Percentiles rank a stretch among this genome's conserved stretches.
phyloP scores from a whole-genome alignment of 2,797 vertebrate genomes.

The Hippopotamyrus pictus region DNA sequence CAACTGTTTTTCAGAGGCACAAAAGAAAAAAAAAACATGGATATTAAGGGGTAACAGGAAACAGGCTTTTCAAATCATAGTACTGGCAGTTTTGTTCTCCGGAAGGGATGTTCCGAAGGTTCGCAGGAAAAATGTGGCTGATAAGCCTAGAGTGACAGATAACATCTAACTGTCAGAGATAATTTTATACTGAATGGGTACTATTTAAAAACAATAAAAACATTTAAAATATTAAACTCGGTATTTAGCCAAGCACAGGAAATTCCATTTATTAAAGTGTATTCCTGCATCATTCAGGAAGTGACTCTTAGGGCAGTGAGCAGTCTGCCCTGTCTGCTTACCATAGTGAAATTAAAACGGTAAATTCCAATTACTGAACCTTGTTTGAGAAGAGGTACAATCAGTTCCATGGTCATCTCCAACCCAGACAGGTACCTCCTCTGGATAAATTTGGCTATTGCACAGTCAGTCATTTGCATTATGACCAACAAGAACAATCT shows the following conservation, averaged over 20 bases:
- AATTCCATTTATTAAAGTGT: background rate
- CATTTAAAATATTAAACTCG: background rate
- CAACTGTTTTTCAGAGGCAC: slow-evolving; percentile 1
- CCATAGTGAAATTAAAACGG: background rate
- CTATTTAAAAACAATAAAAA: background rate
- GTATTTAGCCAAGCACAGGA: background rate
- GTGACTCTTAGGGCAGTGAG: background rate
- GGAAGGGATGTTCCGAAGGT: background rate
- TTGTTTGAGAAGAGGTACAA: background rate
- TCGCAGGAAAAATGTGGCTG: background rate
- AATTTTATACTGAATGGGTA: background rate
- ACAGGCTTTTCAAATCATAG: background rate
- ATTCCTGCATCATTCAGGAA: background rate
- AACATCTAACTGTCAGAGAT: background rate
- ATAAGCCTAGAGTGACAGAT: background rate
- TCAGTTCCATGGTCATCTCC: background rate
- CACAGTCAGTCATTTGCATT: background rate
- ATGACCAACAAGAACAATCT: background rate
- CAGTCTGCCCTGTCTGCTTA: background rate
- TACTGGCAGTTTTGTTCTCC: background rate
- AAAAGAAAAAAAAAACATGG: background rate
- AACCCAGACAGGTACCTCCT: background rate
- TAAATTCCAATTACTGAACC: background rate
- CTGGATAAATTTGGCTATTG: background rate
- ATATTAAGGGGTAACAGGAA: slow-evolving; percentile 9